These are phyloP conservation scores for Drosophila nr. perissopoda DNA, from an alignment of 2,888 invertebrate species.

Conservation along the genomic window DNA sequence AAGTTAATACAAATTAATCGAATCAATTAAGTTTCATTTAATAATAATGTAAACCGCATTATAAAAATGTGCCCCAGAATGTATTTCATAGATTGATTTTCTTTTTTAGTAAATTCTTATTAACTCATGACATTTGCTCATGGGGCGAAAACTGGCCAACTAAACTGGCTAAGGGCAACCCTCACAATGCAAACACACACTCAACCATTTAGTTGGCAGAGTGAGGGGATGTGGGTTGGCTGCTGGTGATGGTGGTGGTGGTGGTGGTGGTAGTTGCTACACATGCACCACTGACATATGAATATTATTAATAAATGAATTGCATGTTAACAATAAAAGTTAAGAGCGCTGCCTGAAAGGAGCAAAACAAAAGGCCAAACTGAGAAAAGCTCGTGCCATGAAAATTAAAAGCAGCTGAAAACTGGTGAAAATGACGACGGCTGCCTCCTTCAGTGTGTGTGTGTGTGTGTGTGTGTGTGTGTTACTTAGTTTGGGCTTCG, in stretches of 20 bases:
- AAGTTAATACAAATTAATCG: neutral
- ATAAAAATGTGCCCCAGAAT: neutral
- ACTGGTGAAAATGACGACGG: conserved; percentile 60
- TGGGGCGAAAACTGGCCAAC: conserved; percentile 21
- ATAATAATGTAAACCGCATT: neutral
- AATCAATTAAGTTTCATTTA: neutral
- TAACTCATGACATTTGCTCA: conserved; percentile 9
- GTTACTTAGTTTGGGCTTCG: conserved; percentile 49
- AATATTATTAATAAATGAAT: conserved; percentile 77
- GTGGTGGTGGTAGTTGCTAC: conserved; percentile 5
- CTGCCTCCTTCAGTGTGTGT: neutral
- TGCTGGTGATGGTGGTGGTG: conserved; percentile 3
- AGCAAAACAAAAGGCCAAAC: conserved; percentile 46
- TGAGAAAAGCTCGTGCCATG: conserved; percentile 57
- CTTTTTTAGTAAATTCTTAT: neutral
- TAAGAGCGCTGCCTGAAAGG: conserved; percentile 59
- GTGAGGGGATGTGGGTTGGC: neutral
- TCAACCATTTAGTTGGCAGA: neutral
- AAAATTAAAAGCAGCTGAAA: conserved; percentile 72
- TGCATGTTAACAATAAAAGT: conserved; percentile 79
- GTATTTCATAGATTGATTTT: neutral
- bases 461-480: conserved; percentile 16
- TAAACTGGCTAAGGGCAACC: conserved; percentile 30
- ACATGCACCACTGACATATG: conserved; percentile 65
- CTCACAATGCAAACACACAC: conserved; percentile 7